Evolutionary conservation across 2,797 vertebrate species (phyloP), one percentile per base, ranked within the genome.

Genomic region (Taenioides sp.): DNA sequence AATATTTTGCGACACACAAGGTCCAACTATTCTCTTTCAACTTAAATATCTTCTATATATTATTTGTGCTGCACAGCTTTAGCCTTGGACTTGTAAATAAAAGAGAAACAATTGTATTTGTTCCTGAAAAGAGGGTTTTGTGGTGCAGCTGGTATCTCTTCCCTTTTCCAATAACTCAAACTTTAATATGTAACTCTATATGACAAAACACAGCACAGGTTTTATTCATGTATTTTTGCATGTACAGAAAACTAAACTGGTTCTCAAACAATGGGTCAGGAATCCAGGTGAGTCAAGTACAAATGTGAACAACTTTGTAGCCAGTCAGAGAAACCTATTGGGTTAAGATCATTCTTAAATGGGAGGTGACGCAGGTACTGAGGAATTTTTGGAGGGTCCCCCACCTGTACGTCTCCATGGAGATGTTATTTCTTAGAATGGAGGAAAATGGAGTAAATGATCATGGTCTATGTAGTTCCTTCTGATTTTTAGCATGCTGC

Each of bases 131-230:
- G 28, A 63, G 34, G 34, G 34, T 22, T 62, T 25, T 40, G 47
- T 65, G 43, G 49, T 1, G 23, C 43, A 10, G 11, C 22, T 65
- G 23, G 64, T 65, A 50, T 65, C 43, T 7, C 43, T 65, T 65
- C 64, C 64, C 64, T 50, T 65, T 65, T 65, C 64, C 40, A 25
- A 27, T 65, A 65, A 49, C 43, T 65, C 63, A 25, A 2, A 49
- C 14, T 23, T 47, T 9, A 43, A 47, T 16, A 2, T 65, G 40
- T 22, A 27, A 49, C 63, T 49, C 63, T 17, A 25, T 27, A 65
- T 18, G 62, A 2, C 18, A 43, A 11, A 40, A 22, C 60, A 37
- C 5, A 14, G n/a, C 12, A 14, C 11, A 12, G 9, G 28, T 5
- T 7, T 31, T 18, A 62, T 10, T 37, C 1, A 37, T 37, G 2